phyloP scores from a whole-genome alignment of 2,797 vertebrate genomes.

The Pitangus sulphuratus region DNA sequence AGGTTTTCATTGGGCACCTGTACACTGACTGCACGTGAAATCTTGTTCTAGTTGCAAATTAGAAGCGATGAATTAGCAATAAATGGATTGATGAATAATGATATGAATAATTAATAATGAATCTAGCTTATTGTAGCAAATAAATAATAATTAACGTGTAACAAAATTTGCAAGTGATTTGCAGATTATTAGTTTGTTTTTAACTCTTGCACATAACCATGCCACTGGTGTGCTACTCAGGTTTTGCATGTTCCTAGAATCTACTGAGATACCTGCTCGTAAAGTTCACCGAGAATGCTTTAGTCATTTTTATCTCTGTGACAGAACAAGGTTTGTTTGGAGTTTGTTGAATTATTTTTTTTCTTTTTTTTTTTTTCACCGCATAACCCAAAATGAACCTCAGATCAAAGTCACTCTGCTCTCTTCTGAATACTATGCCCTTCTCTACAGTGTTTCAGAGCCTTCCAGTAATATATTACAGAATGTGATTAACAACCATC shows the following conservation, averaged over 20 bases:
- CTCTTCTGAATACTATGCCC: background rate
- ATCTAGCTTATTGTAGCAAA: background rate
- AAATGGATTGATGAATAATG: background rate
- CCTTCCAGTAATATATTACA: background rate
- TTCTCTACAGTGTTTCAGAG: background rate
- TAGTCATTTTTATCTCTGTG: background rate
- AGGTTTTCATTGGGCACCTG: background rate
- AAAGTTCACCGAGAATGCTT: background rate
- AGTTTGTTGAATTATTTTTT: background rate
- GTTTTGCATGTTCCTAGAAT: background rate
- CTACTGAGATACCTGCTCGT: background rate
- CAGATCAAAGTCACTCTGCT: slow-evolving; percentile 11
- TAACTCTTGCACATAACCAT: background rate
- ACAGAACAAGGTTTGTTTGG: background rate
- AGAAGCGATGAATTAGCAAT: background rate
- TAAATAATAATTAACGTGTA: background rate
- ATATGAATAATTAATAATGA: background rate
- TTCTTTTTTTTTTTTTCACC: background rate
- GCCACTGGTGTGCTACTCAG: background rate
- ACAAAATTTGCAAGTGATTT: background rate
- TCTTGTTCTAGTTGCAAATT: background rate
- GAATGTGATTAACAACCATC: background rate
- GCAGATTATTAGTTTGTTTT: background rate
- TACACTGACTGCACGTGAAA: fast-evolving
- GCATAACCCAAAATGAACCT: slow-evolving; percentile 30